Evolutionary conservation across 2,113 vertebrate species (phyloP).

Genomic region (Ptilorrhoa leucosticta): DNA sequence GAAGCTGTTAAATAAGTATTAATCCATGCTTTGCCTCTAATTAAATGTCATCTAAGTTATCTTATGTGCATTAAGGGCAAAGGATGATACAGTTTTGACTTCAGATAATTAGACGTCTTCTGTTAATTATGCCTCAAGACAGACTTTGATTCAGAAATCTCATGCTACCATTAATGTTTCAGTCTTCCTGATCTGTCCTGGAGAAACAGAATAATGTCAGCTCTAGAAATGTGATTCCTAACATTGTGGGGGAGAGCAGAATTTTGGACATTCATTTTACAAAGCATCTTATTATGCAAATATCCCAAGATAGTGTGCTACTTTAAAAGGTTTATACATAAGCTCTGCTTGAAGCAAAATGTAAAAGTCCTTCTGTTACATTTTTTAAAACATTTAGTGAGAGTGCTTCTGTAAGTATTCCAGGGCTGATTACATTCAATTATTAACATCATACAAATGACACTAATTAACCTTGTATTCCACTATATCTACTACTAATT

Average conservation of each 20-base stretch:
- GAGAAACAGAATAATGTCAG: not conserved
- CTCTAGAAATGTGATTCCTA: not conserved
- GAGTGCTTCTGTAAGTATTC: not conserved
- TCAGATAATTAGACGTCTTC: not conserved
- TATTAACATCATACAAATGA: constrained; percentile 38
- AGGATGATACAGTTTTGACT: constrained; percentile 35
- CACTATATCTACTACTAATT: constrained; percentile 11
- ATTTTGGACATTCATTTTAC: not conserved
- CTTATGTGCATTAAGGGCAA: constrained; percentile 10
- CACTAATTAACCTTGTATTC: constrained; percentile 54
- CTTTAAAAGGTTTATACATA: constrained; percentile 7
- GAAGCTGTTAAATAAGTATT: not conserved
- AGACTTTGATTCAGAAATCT: constrained; percentile 13
- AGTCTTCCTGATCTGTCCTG: not conserved
- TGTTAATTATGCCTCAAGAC: constrained; percentile 19
- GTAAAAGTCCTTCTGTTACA: not conserved
- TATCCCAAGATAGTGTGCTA: not conserved
- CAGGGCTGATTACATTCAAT: constrained; percentile 47
- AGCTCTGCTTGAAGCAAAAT: constrained; percentile 17
- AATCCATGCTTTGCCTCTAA: constrained; percentile 26
- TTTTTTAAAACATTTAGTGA: not conserved
- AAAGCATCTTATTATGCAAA: constrained; percentile 19
- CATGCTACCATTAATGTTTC: not conserved
- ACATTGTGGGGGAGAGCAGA: not conserved
- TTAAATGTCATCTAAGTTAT: constrained; percentile 46